Evolutionary conservation across 2,113 vertebrate species (phyloP), one percentile per base, ranked within the genome.

Genomic region (Diadophis punctatus): DNA sequence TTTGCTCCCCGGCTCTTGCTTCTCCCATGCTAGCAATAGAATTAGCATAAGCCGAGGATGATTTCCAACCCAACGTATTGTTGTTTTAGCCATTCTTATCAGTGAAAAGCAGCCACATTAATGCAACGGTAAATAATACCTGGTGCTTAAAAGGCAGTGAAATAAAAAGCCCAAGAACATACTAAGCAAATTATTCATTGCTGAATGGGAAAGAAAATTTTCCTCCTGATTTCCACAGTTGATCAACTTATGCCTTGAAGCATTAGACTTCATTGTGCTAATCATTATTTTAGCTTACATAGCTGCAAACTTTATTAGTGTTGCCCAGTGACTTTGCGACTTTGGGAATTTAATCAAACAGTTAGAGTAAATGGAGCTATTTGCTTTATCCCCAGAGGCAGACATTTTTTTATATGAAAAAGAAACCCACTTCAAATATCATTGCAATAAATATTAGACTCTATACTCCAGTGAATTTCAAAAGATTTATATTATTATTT

Each of bases 381-480:
- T 96, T 96, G 95, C 94, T 96, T 96, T 68, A 93, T 93, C 96
- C 96, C 96, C 95, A 94, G 95, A 96, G 96, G 95, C 94, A 96
- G 48, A 22, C 93, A 96, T 58, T 48, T 87, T 87, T 84, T 43
- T 91, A 87, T 91, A 86, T 91, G 87, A 87, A 91, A 55, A 74
- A 88, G 27, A 94, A 95, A 96, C 93, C 90, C 20, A 88, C 95
- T 94, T 93, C 93, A 86, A 95, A 95, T 94, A 95, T 96, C 49
- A 0, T 94, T 92, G 86, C 96, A 96, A 97, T 97, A 95, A 97
- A 97, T 96, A 97, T 97, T 96, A 96, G 95, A 74, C 94, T 96
- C 94, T 96, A 96, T 97, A 97, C 95, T 95, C 96, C 94, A 93
- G 96, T 96, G 96, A 95, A 96, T 96, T 96, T 96, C 96, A 95